Percentiles rank a stretch among this genome's conserved stretches.
Evolutionary conservation across 2,888 invertebrate species (phyloP).

Genomic region (Drosophila anomalata): DNA sequence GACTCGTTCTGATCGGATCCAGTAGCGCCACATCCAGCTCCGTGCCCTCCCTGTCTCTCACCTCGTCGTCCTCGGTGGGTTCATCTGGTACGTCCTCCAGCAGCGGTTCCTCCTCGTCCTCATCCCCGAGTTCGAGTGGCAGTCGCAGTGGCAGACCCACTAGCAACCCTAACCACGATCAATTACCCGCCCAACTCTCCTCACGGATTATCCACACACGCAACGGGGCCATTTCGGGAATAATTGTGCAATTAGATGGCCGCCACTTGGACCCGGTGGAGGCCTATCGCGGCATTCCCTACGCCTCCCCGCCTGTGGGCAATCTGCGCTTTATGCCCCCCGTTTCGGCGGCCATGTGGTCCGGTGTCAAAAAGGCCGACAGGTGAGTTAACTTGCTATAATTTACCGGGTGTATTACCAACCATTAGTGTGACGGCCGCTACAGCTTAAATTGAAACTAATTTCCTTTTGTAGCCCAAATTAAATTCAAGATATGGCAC

Average conservation of each 20-base stretch:
- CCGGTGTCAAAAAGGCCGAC: slow-evolving; percentile 94
- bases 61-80: slow-evolving; percentile 52
- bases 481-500: not conserved
- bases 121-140: slow-evolving; percentile 22
- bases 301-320: slow-evolving; percentile 95
- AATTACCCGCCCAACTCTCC: slow-evolving; percentile 86
- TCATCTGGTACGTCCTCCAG: slow-evolving; percentile 24
- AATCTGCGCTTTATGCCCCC: slow-evolving; percentile 98
- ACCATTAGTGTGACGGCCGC: not conserved
- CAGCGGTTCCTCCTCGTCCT: slow-evolving; percentile 39
- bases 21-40: slow-evolving; percentile 58
- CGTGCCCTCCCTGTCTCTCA: slow-evolving; percentile 72
- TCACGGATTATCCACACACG: slow-evolving; percentile 94
- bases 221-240: slow-evolving; percentile 93
- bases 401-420: not conserved
- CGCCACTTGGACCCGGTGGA: slow-evolving; percentile 94
- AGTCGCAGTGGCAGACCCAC: slow-evolving; percentile 38
- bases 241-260: slow-evolving; percentile 92
- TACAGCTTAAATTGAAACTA: not conserved
- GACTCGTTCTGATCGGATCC: slow-evolving; percentile 71
- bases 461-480: not conserved
- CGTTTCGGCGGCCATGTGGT: slow-evolving; percentile 96
- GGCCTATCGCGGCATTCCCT: slow-evolving; percentile 96
- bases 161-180: slow-evolving; percentile 80
- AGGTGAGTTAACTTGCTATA: slow-evolving; percentile 81